phyloP scores from a whole-genome alignment of 2,797 vertebrate species.

The Hemibagrus guttatus region DNA sequence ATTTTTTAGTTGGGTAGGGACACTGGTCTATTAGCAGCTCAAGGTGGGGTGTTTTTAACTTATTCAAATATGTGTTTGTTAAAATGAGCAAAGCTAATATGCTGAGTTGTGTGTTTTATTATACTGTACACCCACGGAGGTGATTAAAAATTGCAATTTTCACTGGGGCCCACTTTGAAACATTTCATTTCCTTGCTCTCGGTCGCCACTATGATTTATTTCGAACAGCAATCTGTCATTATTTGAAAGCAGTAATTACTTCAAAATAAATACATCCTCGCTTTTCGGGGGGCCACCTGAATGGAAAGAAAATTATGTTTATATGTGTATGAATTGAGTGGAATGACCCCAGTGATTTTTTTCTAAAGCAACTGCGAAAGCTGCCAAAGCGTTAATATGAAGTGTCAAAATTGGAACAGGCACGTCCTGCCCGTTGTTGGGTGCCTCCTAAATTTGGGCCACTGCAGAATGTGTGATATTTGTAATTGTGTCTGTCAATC shows the following conservation, averaged over 20 bases:
- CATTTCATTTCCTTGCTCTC: conserved; percentile 13
- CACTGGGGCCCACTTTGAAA: conserved; percentile 14
- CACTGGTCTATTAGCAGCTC: conserved; percentile 40
- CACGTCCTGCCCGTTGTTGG: conserved; percentile 47
- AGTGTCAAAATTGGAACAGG: conserved; percentile 51
- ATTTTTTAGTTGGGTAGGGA: conserved; percentile 45
- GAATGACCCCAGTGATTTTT: conserved; percentile 39
- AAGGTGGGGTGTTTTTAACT: conserved; percentile 49
- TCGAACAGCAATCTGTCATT: conserved; percentile 38
- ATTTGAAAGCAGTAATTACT: conserved; percentile 51
- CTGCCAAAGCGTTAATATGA: conserved; percentile 41
- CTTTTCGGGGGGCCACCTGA: conserved; percentile 29
- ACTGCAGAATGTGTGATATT: conserved; percentile 51
- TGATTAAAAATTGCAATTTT: conserved; percentile 40
- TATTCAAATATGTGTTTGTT: conserved; percentile 59
- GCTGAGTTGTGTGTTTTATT: conserved; percentile 42
- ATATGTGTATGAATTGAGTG: conserved; percentile 45
- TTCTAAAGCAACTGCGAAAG: conserved; percentile 29
- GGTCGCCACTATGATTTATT: conserved; percentile 21
- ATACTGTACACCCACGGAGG: neutral
- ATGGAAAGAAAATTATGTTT: conserved; percentile 46
- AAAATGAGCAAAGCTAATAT: conserved; percentile 41
- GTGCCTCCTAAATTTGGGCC: conserved; percentile 54
- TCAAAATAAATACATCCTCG: conserved; percentile 46
- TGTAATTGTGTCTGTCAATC: conserved; percentile 63